A percentile compares a stretch with the other conserved stretches of the same genome.
phyloP scores from a whole-genome alignment of 2,113 vertebrate species.

The Onychorhynchus coronatus region DNA sequence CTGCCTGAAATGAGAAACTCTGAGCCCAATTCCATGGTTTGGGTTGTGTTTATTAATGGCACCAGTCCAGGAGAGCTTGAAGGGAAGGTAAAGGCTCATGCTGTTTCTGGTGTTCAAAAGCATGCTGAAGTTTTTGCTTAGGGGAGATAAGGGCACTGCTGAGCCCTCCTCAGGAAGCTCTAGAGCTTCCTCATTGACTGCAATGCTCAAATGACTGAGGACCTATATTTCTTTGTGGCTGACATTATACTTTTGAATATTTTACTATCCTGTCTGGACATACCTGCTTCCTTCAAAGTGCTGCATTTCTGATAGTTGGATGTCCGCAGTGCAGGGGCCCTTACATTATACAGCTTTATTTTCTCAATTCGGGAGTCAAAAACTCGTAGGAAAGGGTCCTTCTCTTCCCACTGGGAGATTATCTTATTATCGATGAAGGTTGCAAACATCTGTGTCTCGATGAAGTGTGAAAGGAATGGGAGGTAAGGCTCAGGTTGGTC shows the following conservation, averaged over 20 bases:
- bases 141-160: background rate
- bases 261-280: background rate
- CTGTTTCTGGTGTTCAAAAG: background rate
- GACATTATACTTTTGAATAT: constrained; percentile 1
- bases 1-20: background rate
- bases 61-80: background rate
- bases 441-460: constrained; percentile 98
- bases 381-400: constrained; percentile 88
- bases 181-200: background rate
- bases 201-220: background rate
- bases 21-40: background rate
- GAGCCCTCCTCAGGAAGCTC: background rate
- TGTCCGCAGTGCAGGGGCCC: constrained; percentile 78
- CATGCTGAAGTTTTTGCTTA: background rate
- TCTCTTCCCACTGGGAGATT: constrained; percentile 94
- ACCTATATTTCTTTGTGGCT: background rate
- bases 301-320: constrained; percentile 88
- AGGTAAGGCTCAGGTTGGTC: constrained; percentile 89
- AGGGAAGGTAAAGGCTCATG: background rate
- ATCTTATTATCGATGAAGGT: constrained; percentile 98
- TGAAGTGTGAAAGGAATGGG: constrained; percentile 93
- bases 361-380: constrained; percentile 93
- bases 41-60: background rate
- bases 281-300: constrained; percentile 90
- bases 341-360: constrained; percentile 83